Base-by-base conservation (phyloP, 2,797 vertebrate species). In the Molossus alvarezi region DNA sequence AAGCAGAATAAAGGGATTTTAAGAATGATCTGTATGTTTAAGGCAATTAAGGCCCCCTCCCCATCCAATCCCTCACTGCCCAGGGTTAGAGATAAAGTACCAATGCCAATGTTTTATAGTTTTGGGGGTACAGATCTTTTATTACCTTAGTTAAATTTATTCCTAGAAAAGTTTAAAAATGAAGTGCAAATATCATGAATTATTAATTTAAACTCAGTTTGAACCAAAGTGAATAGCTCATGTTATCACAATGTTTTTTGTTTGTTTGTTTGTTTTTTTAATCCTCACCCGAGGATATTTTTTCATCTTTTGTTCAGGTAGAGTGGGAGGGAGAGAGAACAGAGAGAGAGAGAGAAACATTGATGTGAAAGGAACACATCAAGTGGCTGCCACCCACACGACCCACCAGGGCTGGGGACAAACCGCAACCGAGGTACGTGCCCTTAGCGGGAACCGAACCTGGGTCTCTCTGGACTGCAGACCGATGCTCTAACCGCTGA, bases 1-100 rank as follows among this genome's bases (percentile, higher is more conserved):
- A 81, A 77, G 25, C 13, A 90, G 29, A 95, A 57, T 88, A 77
- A 41, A 93, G 73, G 33, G 3, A 62, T 37, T 45, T 94, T 71
- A 65, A 6, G 45, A 94, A 67, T n/a, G 21, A 95, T 53, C 6
- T 21, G 2, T 75, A 69, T 82, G 12, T 73, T 81, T n/a, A 88
- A 89, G 81, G 29, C 5, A 21, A 25, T 60, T 60, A 55, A 20
- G 48, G 18, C 17, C 2, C 17, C 6, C 20, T 6, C 5, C 37
- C 4, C 4, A n/a, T 20, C n/a, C 29, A n/a, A 1, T 1, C 20
- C 6, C 41, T 45, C 41, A 45, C 41, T 45, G 41, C 41, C 12
- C 5, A 57, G 14, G 27, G 14, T 85, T 85, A 84, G 77, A 90
- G 11, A 27, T 53, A 83, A n/a, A 55, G 15, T 51, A 10, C 27